Conservation (phyloP, 2,888 invertebrate species). For the Drosophila neonasuta region DNA sequence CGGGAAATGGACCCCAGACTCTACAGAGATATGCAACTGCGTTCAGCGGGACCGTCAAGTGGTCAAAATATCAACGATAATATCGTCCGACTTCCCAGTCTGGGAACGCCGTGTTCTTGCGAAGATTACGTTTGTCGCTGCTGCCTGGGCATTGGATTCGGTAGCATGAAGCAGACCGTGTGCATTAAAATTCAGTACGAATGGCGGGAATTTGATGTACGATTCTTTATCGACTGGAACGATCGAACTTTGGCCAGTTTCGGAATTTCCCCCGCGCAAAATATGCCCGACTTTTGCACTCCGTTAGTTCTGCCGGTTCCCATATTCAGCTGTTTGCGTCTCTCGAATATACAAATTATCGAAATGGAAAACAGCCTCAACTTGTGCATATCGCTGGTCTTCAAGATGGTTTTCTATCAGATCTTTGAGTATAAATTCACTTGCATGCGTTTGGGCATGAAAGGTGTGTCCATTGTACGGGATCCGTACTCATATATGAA, state of each 20-base stretch:
- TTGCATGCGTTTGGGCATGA: conserved; percentile 57
- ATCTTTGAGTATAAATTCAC: conserved; percentile 61
- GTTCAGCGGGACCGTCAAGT: background rate
- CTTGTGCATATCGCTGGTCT: conserved; percentile 58
- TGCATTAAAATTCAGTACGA: conserved; percentile 49
- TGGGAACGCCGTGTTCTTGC: conserved; percentile 64
- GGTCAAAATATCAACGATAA: conserved; percentile 42
- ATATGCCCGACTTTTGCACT: conserved; percentile 61
- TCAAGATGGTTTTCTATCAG: conserved; percentile 52
- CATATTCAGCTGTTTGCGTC: conserved; percentile 59
- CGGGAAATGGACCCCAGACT: conserved; percentile 32
- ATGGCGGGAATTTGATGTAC: conserved; percentile 29
- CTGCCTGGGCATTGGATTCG: conserved; percentile 61
- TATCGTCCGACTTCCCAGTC: conserved; percentile 57
- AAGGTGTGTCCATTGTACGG: conserved; percentile 44
- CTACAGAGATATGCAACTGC: background rate
- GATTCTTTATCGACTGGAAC: conserved; percentile 53
- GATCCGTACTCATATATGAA: background rate
- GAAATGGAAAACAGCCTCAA: conserved; percentile 49
- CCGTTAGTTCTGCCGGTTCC: conserved; percentile 64
- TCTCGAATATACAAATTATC: conserved; percentile 53
- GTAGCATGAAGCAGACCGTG: conserved; percentile 41
- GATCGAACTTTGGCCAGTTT: conserved; percentile 42
- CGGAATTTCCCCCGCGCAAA: conserved; percentile 42
- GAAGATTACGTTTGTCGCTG: conserved; percentile 55